phyloP scores from a whole-genome alignment of 2,888 invertebrate genomes.

The Pterobdella sp. region DNA sequence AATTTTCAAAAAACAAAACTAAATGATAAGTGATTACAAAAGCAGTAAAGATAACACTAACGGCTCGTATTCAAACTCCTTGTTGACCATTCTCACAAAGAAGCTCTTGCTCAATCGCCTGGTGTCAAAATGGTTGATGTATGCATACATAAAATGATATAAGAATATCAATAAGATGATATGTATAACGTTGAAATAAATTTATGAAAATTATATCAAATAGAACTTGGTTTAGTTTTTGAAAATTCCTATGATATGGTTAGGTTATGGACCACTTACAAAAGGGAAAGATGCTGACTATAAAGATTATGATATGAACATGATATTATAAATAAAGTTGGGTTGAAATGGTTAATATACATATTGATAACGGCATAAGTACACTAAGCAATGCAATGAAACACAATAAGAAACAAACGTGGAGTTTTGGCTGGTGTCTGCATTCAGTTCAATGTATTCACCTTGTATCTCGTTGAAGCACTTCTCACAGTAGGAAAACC shows the following conservation, averaged over 20 bases:
- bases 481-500: slow-evolving; percentile 96
- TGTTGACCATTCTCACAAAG: slow-evolving; percentile 96
- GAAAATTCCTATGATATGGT: too few relatives aligned
- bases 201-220: not conserved
- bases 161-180: slow-evolving; percentile 9
- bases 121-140: not conserved
- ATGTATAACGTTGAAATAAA: not conserved
- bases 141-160: not conserved
- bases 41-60: slow-evolving; percentile 45
- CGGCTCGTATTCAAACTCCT: slow-evolving; percentile 91
- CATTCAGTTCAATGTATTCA: slow-evolving; percentile 91
- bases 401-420: slow-evolving; percentile 35
- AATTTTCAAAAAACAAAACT: not conserved
- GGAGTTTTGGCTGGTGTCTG: slow-evolving; percentile 67
- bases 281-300: not conserved
- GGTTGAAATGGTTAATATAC: not conserved
- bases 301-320: too few relatives aligned
- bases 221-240: too few relatives aligned
- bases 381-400: not conserved
- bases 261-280: too few relatives aligned
- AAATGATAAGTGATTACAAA: not conserved
- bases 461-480: slow-evolving; percentile 99
- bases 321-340: too few relatives aligned
- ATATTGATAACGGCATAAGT: not conserved
- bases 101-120: slow-evolving; percentile 92